These are phyloP conservation scores for Malachius bipustulatus DNA, from an alignment of 2,888 invertebrate genomes.

Conservation along the genomic window DNA sequence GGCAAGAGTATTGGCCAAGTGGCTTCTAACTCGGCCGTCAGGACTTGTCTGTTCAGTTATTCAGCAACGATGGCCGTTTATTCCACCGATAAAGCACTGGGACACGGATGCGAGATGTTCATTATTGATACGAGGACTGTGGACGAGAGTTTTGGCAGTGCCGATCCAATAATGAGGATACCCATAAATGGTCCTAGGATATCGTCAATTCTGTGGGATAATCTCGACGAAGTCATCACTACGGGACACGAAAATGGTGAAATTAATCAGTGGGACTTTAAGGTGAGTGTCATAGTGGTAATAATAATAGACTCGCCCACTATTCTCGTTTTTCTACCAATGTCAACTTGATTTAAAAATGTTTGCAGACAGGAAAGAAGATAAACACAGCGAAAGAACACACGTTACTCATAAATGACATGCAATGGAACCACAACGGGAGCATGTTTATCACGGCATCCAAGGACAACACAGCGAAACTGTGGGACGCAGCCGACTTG, in stretches of 20 bases:
- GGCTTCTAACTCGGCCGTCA: conserved; percentile 75
- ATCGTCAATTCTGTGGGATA: conserved; percentile 89
- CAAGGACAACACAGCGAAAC: conserved; percentile 89
- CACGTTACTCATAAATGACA: conserved; percentile 80
- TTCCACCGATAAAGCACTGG: conserved; percentile 87
- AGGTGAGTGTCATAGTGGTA: conserved; percentile 52
- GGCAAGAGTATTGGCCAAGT: conserved; percentile 69
- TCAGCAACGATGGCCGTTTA: conserved; percentile 87
- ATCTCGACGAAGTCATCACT: conserved; percentile 80
- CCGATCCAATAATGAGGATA: conserved; percentile 65
- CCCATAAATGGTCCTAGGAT: conserved; percentile 74
- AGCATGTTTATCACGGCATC: conserved; percentile 97
- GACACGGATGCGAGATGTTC: conserved; percentile 79
- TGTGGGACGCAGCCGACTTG: conserved; percentile 82
- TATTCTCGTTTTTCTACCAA: no score
- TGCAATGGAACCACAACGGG: conserved; percentile 87
- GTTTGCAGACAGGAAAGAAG: conserved; percentile 63
- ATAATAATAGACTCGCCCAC: no score
- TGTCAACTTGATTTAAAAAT: neutral
- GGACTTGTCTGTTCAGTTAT: conserved; percentile 85
- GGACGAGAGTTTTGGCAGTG: conserved; percentile 55
- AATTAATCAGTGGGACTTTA: conserved; percentile 85
- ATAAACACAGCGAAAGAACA: conserved; percentile 71
- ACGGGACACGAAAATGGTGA: conserved; percentile 93
- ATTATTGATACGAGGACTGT: conserved; percentile 72